These are phyloP conservation scores for Crossaster papposus DNA, from an alignment of 53 echinoderm and acorn worm species.

Conservation along the genomic window DNA sequence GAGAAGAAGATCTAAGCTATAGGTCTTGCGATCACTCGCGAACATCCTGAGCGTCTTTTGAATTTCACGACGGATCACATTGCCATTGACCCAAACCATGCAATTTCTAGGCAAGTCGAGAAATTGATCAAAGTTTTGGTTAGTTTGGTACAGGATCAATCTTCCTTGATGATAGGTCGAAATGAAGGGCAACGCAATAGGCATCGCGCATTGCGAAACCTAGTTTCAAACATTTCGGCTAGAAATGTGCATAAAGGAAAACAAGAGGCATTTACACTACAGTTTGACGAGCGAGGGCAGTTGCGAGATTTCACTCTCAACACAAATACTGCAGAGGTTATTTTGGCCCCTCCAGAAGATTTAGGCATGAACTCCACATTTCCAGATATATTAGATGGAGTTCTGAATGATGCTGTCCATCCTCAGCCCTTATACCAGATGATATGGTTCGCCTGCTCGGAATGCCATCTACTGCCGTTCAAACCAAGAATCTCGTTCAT, in stretches of 20 bases:
- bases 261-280: constrained; percentile 13
- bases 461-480: no score
- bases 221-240: constrained; percentile 9
- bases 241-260: constrained; percentile 34
- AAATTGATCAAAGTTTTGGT: constrained; percentile 12
- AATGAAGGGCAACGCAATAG: not conserved
- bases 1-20: constrained; percentile 4
- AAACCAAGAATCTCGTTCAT: no score
- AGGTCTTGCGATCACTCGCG: constrained; percentile 6
- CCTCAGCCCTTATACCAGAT: constrained; percentile 47
- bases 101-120: constrained; percentile 1
- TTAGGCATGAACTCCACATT: not conserved
- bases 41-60: not conserved
- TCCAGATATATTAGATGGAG: not conserved
- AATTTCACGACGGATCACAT: not conserved
- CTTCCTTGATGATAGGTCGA: not conserved
- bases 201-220: not conserved
- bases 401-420: not conserved
- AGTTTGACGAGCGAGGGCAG: not conserved
- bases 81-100: constrained; percentile 15
- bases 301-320: constrained; percentile 31
- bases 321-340: constrained; percentile 29
- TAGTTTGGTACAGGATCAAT: not conserved
- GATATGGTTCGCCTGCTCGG: no score
- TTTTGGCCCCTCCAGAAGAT: constrained; percentile 5